phyloP scores from a whole-genome alignment of 2,888 invertebrate genomes.

The Noctuana brunneofusca region DNA sequence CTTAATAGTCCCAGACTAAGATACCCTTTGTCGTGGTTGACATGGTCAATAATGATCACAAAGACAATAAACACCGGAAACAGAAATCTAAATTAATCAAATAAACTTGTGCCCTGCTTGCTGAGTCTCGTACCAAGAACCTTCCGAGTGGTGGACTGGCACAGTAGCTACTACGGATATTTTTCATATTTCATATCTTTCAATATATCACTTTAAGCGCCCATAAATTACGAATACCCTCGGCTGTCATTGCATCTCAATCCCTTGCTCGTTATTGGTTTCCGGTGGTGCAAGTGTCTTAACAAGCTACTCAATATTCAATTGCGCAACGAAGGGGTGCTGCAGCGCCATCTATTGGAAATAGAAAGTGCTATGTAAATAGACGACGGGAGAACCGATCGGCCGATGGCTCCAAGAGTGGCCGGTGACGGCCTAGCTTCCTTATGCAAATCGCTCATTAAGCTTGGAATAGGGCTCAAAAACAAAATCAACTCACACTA shows the following conservation, averaged over 20 bases:
- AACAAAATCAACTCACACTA: too few relatives aligned
- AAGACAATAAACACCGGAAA: too few relatives aligned
- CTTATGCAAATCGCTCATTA: slow-evolving; percentile 58
- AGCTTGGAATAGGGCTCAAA: not conserved
- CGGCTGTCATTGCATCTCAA: not conserved
- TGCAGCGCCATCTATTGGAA: slow-evolving; percentile 67
- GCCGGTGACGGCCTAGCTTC: slow-evolving; percentile 49
- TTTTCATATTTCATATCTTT: too few relatives aligned
- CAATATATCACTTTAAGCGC: too few relatives aligned
- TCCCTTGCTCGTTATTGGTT: slow-evolving; percentile 10
- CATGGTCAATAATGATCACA: too few relatives aligned
- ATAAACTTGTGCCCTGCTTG: too few relatives aligned
- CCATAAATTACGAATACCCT: not conserved
- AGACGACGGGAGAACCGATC: slow-evolving; percentile 49
- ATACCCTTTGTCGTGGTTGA: too few relatives aligned
- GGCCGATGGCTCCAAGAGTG: slow-evolving; percentile 46
- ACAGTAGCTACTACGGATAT: too few relatives aligned
- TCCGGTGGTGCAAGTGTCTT: slow-evolving; percentile 26
- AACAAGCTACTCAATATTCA: slow-evolving; percentile 45
- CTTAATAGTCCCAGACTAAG: too few relatives aligned
- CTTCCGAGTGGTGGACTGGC: too few relatives aligned
- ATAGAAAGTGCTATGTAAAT: slow-evolving; percentile 74
- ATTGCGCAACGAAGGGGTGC: slow-evolving; percentile 48
- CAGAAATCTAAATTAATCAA: too few relatives aligned
- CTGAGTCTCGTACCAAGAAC: too few relatives aligned